Conservation (phyloP, 2,113 vertebrate species). For the Anarhynchus alexandrinus region DNA sequence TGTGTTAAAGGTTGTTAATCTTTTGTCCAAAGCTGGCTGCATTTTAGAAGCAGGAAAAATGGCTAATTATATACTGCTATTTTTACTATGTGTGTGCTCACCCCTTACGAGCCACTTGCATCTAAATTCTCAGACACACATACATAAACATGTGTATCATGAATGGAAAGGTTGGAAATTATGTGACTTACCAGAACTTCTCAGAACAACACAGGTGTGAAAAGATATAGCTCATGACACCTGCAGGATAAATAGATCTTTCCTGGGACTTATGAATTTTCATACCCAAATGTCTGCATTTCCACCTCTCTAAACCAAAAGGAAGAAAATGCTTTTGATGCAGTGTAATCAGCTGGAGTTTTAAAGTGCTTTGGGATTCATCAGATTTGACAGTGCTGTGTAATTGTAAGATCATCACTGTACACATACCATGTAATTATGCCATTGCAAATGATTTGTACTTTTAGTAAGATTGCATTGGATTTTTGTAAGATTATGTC, state of each 20-base stretch:
- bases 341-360: neutral
- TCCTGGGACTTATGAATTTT: neutral
- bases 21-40: neutral
- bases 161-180: neutral
- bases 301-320: neutral
- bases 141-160: neutral
- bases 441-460: neutral
- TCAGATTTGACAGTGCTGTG: neutral
- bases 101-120: neutral
- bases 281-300: neutral
- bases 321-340: neutral
- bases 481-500: neutral
- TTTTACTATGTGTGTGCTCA: neutral
- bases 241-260: neutral
- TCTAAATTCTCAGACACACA: neutral
- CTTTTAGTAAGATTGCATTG: neutral
- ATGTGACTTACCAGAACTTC: neutral
- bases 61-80: neutral
- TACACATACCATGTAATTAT: neutral
- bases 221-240: neutral
- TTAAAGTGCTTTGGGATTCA: neutral
- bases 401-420: neutral
- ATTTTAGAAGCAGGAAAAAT: neutral
- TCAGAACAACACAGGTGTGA: neutral
- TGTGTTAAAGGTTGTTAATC: conserved; percentile 5